Conservation (phyloP, 2,888 invertebrate species). For the Anorthoa munda region DNA sequence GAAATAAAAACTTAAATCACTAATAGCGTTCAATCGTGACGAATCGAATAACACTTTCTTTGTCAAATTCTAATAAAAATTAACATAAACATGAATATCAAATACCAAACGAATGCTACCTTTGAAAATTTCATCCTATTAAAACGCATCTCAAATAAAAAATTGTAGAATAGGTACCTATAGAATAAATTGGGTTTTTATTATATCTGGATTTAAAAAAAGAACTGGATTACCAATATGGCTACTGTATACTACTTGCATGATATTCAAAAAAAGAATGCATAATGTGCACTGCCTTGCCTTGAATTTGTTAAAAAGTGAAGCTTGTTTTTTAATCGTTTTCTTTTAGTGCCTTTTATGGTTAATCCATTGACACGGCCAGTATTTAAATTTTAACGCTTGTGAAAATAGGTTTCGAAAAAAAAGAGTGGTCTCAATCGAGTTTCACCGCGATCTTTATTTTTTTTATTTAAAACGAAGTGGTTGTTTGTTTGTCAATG, state of each 20-base stretch:
- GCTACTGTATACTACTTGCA: slow-evolving; percentile 31
- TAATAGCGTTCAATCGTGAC: slow-evolving; percentile 11
- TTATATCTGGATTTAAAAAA: slow-evolving; percentile 10
- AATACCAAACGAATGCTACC: neutral
- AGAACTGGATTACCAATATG: slow-evolving; percentile 1
- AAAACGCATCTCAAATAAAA: neutral
- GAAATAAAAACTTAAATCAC: neutral
- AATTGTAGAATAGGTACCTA: neutral
- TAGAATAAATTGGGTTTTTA: slow-evolving; percentile 9
- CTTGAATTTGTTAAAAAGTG: slow-evolving; percentile 41
- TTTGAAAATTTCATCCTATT: neutral
- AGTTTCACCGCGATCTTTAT: neutral
- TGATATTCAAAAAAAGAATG: slow-evolving; percentile 34
- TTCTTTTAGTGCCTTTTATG: slow-evolving; percentile 1
- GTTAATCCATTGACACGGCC: slow-evolving; percentile 13
- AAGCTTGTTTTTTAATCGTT: slow-evolving; percentile 15
- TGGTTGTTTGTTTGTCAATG: neutral
- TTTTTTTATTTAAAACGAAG: neutral
- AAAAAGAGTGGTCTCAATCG: neutral
- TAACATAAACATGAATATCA: neutral
- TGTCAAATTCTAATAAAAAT: slow-evolving; percentile 7
- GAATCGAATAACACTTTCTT: slow-evolving; percentile 23
- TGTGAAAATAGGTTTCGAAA: neutral
- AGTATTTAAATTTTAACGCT: slow-evolving; percentile 4
- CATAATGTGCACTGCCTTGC: slow-evolving; percentile 26